phyloP scores from a whole-genome alignment of 2,797 vertebrate species.

The Poecilia velifera region DNA sequence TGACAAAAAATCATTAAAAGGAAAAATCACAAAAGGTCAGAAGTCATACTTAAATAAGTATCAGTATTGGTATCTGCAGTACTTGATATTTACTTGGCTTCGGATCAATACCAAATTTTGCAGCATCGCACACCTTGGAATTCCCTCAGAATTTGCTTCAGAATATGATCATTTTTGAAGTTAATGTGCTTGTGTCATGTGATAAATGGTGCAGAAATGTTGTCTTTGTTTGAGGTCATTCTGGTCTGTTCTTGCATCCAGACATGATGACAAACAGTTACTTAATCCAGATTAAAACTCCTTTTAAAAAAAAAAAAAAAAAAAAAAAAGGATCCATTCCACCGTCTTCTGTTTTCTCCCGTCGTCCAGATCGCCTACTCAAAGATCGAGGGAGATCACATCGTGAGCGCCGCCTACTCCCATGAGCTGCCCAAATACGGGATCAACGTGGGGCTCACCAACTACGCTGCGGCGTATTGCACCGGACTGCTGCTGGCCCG shows the following conservation, averaged over 20 bases:
- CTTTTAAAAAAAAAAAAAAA: constrained; percentile 7
- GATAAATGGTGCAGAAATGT: background rate
- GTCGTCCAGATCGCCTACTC: constrained; percentile 91
- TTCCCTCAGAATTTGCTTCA: background rate
- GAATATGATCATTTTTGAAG: background rate
- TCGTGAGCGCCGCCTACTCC: constrained; percentile 93
- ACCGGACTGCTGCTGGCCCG: constrained; percentile 96
- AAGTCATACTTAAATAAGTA: too few species aligned
- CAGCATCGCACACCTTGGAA: background rate
- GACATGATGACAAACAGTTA: constrained; percentile 52
- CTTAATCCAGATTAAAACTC: constrained; percentile 80
- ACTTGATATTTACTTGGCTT: too few species aligned
- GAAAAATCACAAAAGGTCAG: too few species aligned
- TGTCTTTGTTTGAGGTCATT: constrained; percentile 26
- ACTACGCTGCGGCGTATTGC: constrained; percentile 97
- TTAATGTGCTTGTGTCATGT: background rate
- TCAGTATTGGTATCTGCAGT: too few species aligned
- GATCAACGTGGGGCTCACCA: constrained; percentile 91
- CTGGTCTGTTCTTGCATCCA: constrained; percentile 42
- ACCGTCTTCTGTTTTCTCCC: background rate
- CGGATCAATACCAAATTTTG: too few species aligned
- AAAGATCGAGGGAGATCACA: constrained; percentile 94
- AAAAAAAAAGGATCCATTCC: background rate
- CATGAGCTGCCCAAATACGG: constrained; percentile 95
- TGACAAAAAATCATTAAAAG: too few species aligned